Evolutionary conservation across 2,797 vertebrate genomes (phyloP).

Genomic region (Halcyon chelicuti): DNA sequence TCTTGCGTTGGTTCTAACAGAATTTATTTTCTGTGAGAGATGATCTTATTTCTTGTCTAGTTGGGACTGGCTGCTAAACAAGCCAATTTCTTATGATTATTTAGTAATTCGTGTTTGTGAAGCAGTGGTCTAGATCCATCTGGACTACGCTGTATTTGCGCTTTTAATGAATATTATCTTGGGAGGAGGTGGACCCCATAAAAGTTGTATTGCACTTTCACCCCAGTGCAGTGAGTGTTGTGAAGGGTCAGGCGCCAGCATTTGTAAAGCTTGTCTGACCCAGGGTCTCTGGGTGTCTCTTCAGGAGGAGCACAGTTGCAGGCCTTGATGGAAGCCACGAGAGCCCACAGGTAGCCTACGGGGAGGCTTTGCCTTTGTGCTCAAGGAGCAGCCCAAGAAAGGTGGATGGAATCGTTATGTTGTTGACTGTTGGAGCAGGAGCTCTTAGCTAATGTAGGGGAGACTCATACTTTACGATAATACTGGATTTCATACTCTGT

Average conservation of each 20-base stretch:
- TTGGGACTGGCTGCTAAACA: neutral
- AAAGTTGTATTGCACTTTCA: neutral
- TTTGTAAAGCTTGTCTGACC: neutral
- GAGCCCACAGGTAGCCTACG: accelerated
- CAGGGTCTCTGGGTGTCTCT: neutral
- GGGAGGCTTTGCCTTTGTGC: neutral
- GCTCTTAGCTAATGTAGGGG: neutral
- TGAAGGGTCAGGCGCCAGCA: neutral
- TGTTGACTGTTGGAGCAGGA: neutral
- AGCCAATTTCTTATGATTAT: accelerated
- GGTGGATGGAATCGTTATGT: neutral
- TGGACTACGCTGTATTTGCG: neutral
- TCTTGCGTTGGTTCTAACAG: neutral
- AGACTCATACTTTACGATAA: accelerated
- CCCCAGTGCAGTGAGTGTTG: neutral
- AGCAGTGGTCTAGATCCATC: neutral
- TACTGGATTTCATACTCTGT: accelerated
- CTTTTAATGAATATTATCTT: neutral
- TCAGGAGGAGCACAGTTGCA: neutral
- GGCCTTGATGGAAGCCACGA: neutral
- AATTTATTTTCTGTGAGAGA: neutral
- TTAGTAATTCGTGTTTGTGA: accelerated
- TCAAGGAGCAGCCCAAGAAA: neutral
- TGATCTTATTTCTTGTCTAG: neutral
- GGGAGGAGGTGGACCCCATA: neutral